These are phyloP conservation scores for Drosophila ustulata DNA, from an alignment of 2,888 invertebrate species.

Conservation along the genomic window DNA sequence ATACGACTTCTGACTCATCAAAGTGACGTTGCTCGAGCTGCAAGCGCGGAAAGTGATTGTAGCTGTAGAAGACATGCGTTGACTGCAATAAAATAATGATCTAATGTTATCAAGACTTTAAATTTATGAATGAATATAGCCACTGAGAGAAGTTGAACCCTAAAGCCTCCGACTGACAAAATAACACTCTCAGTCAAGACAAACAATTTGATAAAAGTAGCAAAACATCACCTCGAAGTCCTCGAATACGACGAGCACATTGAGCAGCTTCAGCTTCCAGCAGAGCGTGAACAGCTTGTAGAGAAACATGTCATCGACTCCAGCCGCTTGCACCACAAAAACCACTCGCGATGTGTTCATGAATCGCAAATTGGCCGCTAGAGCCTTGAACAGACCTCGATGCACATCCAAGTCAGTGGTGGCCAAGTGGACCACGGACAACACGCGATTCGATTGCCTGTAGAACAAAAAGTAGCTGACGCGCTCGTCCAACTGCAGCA, in stretches of 20 bases:
- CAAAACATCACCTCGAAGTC: slow-evolving; percentile 65
- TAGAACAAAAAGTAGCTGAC: slow-evolving; percentile 58
- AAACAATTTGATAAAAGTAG: too few species aligned
- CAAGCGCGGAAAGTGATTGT: slow-evolving; percentile 71
- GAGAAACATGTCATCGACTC: slow-evolving; percentile 34
- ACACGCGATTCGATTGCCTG: slow-evolving; percentile 48
- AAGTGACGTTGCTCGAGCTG: slow-evolving; percentile 53
- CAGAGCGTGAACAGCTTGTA: slow-evolving; percentile 64
- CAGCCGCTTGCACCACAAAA: slow-evolving; percentile 58
- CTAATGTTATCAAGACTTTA: too few species aligned
- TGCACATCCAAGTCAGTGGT: slow-evolving; percentile 44
- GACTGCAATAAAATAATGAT: slow-evolving; percentile 30
- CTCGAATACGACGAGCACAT: slow-evolving; percentile 68
- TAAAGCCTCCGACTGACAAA: too few species aligned
- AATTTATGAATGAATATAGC: too few species aligned
- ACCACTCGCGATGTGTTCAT: slow-evolving; percentile 72
- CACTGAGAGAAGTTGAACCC: too few species aligned
- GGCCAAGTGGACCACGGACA: slow-evolving; percentile 66
- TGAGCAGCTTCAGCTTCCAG: slow-evolving; percentile 69
- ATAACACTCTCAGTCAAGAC: too few species aligned
- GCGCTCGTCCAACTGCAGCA: slow-evolving; percentile 68
- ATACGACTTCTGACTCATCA: slow-evolving; percentile 36
- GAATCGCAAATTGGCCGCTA: slow-evolving; percentile 65
- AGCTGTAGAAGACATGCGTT: slow-evolving; percentile 65
- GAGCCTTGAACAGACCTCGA: slow-evolving; percentile 50